These are phyloP conservation scores for Cephonodes hylas DNA, from an alignment of 2,888 invertebrate species.

Conservation along the genomic window DNA sequence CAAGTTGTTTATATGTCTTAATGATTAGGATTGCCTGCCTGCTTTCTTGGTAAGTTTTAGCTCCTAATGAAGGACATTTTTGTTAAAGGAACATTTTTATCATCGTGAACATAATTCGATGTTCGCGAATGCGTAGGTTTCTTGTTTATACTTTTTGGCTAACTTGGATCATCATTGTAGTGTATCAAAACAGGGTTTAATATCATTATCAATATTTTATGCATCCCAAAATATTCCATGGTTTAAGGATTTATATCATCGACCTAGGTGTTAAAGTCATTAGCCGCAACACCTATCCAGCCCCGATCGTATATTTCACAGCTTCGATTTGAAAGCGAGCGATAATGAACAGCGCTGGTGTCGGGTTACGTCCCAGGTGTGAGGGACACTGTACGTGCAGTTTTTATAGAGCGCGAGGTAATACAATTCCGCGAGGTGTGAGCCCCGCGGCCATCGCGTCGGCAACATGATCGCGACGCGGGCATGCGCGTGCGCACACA, in stretches of 20 bases:
- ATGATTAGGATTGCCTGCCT: background rate
- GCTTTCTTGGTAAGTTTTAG: too few relatives aligned
- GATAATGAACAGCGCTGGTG: background rate
- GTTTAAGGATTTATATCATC: too few relatives aligned
- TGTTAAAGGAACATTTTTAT: too few relatives aligned
- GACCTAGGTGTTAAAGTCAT: background rate
- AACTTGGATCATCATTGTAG: too few relatives aligned
- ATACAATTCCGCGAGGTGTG: background rate
- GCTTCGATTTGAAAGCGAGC: background rate
- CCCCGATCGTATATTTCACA: background rate
- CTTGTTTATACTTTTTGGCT: too few relatives aligned
- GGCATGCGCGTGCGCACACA: slow-evolving; percentile 16
- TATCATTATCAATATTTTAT: too few relatives aligned
- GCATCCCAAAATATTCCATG: too few relatives aligned
- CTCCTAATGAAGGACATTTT: too few relatives aligned
- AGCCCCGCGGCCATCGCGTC: background rate
- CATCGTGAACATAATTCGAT: too few relatives aligned
- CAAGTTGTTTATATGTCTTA: background rate
- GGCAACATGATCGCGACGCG: background rate
- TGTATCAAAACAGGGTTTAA: too few relatives aligned
- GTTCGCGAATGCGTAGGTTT: too few relatives aligned
- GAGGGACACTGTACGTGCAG: background rate
- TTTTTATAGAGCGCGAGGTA: slow-evolving; percentile 10
- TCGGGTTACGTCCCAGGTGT: slow-evolving; percentile 10
- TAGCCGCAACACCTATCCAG: background rate